phyloP scores from a whole-genome alignment of 92 coral and sea anemone genomes.

The Chrysogorgia sp. region DNA sequence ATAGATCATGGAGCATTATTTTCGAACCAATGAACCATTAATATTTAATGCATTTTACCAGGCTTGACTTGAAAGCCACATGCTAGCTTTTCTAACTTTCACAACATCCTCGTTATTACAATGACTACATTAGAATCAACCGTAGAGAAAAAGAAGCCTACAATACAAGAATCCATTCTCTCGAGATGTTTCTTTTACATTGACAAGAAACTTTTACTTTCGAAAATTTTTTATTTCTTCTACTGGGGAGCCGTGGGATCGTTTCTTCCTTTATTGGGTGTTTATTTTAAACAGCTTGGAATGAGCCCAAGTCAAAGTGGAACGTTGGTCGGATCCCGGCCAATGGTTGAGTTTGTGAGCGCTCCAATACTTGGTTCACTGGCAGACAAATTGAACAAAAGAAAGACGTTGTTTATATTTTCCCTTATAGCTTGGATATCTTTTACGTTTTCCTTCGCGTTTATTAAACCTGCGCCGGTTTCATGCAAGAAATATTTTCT shows the following conservation, averaged over 20 bases:
- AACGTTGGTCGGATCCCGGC: constrained; percentile 92
- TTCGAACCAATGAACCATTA: no score
- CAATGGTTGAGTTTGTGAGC: constrained; percentile 97
- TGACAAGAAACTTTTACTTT: constrained; percentile 80
- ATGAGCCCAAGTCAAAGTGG: constrained; percentile 98
- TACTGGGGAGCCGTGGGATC: constrained; percentile 99
- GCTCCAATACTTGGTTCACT: constrained; percentile 92
- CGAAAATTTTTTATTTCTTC: constrained; percentile 94
- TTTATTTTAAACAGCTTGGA: constrained; percentile 97
- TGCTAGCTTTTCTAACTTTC: neutral
- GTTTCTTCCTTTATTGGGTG: constrained; percentile 96
- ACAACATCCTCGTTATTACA: neutral
- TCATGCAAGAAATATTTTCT: constrained; percentile 94
- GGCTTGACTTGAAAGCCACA: no score
- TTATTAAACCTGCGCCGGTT: constrained; percentile 98
- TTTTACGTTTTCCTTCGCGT: constrained; percentile 93
- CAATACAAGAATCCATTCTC: neutral
- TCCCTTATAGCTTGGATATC: constrained; percentile 91
- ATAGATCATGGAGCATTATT: neutral
- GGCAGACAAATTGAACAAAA: constrained; percentile 89
- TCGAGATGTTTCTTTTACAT: constrained; percentile 48
- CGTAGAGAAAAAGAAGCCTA: neutral
- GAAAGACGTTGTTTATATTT: constrained; percentile 81
- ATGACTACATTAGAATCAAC: constrained; percentile 2
- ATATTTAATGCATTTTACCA: neutral